Conservation (phyloP, 2,888 invertebrate genomes). For the Salpingus planirostris region DNA sequence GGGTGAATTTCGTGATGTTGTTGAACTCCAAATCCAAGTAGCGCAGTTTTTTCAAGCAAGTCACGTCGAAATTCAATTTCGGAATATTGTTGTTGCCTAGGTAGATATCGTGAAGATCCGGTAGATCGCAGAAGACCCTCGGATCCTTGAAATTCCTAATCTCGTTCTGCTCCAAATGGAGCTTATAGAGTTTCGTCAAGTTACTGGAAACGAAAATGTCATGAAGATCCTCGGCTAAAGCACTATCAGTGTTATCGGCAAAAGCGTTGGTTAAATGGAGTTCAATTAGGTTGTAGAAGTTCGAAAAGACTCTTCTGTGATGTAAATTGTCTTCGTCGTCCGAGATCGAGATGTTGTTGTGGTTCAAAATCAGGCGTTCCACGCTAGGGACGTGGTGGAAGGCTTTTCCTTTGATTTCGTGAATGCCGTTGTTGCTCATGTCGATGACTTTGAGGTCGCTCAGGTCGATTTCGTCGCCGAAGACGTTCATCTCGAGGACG, state of each 20-base stretch:
- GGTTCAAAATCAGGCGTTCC: constrained; percentile 58
- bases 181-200: constrained; percentile 54
- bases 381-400: constrained; percentile 66
- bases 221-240: constrained; percentile 57
- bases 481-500: constrained; percentile 60
- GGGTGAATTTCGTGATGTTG: constrained; percentile 49
- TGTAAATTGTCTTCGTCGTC: constrained; percentile 49
- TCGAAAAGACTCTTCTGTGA: constrained; percentile 61
- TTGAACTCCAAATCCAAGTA: constrained; percentile 63
- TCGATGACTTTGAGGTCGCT: constrained; percentile 55
- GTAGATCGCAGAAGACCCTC: constrained; percentile 61
- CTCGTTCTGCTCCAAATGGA: constrained; percentile 70
- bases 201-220: constrained; percentile 63
- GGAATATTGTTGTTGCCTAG: constrained; percentile 57
- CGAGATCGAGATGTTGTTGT: constrained; percentile 59
- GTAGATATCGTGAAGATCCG: constrained; percentile 56
- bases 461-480: constrained; percentile 54
- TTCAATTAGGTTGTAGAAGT: constrained; percentile 58
- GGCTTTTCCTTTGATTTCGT: constrained; percentile 61
- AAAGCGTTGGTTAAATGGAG: constrained; percentile 68
- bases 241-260: constrained; percentile 52
- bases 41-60: constrained; percentile 55
- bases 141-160: constrained; percentile 56
- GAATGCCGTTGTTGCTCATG: constrained; percentile 64
- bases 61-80: constrained; percentile 55